These are phyloP conservation scores for Penelope pileata DNA, from an alignment of 2,113 vertebrate species.

Conservation along the genomic window DNA sequence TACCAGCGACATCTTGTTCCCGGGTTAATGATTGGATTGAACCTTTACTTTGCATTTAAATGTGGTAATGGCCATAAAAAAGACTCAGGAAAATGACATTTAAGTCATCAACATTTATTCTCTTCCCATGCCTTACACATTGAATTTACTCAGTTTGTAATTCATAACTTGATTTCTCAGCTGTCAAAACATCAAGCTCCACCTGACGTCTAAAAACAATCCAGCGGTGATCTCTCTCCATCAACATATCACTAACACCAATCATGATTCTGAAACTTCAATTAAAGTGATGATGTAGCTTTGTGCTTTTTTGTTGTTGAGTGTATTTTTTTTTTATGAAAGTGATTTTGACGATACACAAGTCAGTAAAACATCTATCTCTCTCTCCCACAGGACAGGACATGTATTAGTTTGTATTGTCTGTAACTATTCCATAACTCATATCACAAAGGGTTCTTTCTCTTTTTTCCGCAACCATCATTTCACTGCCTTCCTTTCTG, in stretches of 20 bases:
- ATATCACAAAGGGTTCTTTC: not conserved
- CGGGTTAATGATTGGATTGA: conserved; percentile 73
- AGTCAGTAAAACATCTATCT: not conserved
- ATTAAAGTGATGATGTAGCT: not conserved
- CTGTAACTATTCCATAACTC: not conserved
- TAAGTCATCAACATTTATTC: conserved; percentile 26
- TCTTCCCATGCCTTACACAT: conserved; percentile 47
- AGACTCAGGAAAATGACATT: conserved; percentile 54
- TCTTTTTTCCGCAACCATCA: not conserved
- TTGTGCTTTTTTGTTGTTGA: not conserved
- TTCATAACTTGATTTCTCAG: conserved; percentile 4
- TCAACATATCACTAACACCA: not conserved
- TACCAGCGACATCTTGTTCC: conserved; percentile 48
- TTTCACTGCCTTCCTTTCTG: not conserved
- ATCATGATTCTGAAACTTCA: not conserved
- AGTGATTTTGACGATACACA: not conserved
- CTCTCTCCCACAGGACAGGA: not conserved
- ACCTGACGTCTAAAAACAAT: not conserved
- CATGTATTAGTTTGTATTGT: not conserved
- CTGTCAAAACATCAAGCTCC: not conserved
- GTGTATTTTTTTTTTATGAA: not conserved
- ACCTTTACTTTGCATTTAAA: conserved; percentile 62
- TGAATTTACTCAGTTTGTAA: conserved; percentile 5
- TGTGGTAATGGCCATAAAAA: conserved; percentile 61
- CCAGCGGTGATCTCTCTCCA: not conserved